Evolutionary conservation across 2,888 invertebrate species (phyloP).

Genomic region (Osmoderma eremita): DNA sequence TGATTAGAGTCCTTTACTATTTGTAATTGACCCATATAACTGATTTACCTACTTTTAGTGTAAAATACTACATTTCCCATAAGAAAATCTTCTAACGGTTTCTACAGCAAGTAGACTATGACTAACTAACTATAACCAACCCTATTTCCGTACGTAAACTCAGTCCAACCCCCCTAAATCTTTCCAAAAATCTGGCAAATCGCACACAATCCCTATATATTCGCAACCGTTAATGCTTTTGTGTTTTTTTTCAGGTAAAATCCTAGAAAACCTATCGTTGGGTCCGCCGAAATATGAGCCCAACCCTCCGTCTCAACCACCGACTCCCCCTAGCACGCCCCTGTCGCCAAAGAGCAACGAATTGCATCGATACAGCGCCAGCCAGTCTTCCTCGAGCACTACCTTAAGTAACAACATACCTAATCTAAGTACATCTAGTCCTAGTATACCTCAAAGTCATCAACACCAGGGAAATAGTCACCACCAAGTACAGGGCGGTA

Average conservation of each 20-base stretch:
- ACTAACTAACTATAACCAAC: no score
- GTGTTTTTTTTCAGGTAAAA: constrained; percentile 61
- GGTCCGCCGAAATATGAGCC: constrained; percentile 51
- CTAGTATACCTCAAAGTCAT: constrained; percentile 57
- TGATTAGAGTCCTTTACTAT: no score
- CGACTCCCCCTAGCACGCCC: constrained; percentile 66
- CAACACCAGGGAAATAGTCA: constrained; percentile 38
- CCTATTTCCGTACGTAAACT: no score
- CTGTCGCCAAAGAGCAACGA: constrained; percentile 58
- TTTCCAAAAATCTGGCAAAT: background rate
- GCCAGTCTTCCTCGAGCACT: constrained; percentile 28
- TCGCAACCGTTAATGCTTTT: constrained; percentile 10
- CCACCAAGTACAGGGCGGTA: no score
- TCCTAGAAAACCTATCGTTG: constrained; percentile 63
- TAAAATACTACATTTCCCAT: no score
- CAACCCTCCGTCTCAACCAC: constrained; percentile 63
- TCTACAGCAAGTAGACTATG: no score
- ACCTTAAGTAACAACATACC: constrained; percentile 48
- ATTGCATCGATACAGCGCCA: constrained; percentile 49
- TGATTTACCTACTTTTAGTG: no score
- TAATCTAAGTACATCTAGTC: constrained; percentile 58
- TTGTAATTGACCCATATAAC: no score
- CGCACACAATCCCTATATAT: background rate
- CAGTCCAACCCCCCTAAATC: background rate
- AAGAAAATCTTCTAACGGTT: no score